phyloP scores from a whole-genome alignment of 2,113 vertebrate species.

The Dendrocopos noguchii region DNA sequence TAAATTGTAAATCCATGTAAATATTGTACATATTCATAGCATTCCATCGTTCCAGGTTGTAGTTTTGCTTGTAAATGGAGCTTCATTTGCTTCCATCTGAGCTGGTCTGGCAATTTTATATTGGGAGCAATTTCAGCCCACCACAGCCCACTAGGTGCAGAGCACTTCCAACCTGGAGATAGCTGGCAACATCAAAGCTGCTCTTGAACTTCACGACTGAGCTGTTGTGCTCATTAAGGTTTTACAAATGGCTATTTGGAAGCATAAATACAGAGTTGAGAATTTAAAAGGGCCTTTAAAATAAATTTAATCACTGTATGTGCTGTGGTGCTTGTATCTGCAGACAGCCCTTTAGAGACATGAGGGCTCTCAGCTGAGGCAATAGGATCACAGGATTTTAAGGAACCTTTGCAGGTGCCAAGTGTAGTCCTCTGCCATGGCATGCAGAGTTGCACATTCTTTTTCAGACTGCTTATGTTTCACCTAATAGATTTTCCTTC shows the following conservation, averaged over 20 bases:
- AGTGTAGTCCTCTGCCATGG: background rate
- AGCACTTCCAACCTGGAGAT: background rate
- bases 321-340: background rate
- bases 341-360: background rate
- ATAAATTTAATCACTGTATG: background rate
- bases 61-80: no score
- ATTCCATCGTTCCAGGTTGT: no score
- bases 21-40: no score
- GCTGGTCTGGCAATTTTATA: no score
- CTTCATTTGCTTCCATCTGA: no score
- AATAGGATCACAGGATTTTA: background rate
- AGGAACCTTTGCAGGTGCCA: background rate
- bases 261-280: background rate
- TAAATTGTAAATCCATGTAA: no score
- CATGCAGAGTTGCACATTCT: background rate
- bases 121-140: no score
- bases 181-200: background rate
- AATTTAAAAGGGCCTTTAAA: slow-evolving; percentile 9
- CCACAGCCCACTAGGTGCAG: background rate
- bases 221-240: background rate
- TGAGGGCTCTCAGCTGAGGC: background rate
- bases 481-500: background rate
- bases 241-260: slow-evolving; percentile 9
- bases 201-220: background rate
- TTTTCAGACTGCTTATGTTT: background rate